phyloP scores from a whole-genome alignment of 2,888 invertebrate genomes.

The Arge pagana region DNA sequence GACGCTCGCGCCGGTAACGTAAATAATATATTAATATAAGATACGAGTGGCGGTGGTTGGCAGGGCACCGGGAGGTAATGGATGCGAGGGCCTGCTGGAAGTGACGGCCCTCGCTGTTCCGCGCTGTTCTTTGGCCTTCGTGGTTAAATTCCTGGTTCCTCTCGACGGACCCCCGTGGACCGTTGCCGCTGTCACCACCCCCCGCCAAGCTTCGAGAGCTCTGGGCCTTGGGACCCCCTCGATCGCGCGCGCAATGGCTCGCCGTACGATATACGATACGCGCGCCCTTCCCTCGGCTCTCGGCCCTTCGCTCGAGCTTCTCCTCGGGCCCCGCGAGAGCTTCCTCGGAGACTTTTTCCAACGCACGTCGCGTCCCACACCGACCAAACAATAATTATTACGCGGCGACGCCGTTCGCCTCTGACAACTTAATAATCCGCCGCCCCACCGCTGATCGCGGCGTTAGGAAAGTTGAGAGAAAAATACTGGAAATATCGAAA shows the following conservation, averaged over 20 bases:
- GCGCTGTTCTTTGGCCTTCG: conserved; percentile 56
- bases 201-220: conserved; percentile 57
- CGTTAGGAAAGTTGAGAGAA: too few relatives aligned
- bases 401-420: too few relatives aligned
- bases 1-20: conserved; percentile 37
- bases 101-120: conserved; percentile 50
- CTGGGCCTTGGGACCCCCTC: conserved; percentile 21
- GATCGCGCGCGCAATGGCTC: not conserved
- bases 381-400: too few relatives aligned
- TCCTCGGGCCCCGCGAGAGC: not conserved
- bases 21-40: conserved; percentile 58
- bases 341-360: conserved; percentile 1
- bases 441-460: too few relatives aligned
- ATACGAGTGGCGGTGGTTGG: conserved; percentile 54
- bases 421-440: too few relatives aligned
- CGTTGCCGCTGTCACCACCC: conserved; percentile 55
- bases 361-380: too few relatives aligned
- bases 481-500: too few relatives aligned
- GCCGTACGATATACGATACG: too few relatives aligned
- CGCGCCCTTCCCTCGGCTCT: too few relatives aligned
- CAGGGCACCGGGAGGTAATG: conserved; percentile 59
- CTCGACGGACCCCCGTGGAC: conserved; percentile 63
- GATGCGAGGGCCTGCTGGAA: conserved; percentile 56
- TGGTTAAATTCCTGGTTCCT: conserved; percentile 62
- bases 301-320: conserved; percentile 1